Evolutionary conservation across 2,888 invertebrate species (phyloP), one percentile per base, ranked within the genome.

Genomic region (Andricus quercusramuli): DNA sequence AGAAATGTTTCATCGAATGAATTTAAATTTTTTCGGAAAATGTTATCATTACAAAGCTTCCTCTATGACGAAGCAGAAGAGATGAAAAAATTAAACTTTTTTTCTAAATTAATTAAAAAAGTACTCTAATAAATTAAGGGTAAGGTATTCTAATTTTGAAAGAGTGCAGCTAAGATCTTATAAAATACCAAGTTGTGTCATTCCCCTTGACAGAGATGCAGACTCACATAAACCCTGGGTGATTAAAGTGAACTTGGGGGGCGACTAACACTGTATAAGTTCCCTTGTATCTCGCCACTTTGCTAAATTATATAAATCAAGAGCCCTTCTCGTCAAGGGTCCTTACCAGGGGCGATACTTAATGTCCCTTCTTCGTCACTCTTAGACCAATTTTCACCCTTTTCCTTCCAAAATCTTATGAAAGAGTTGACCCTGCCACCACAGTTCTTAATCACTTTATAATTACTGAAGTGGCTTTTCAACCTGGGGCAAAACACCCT

Each of bases 261-360:
- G 87, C 89, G 86, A 89, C 88, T 89, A 89, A 90, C 89, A 84
- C 82, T 78, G 85, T 88, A 89, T 85, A 87, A 74, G 51, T 74
- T 74, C 74, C 74, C 74, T 74, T 37, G 86, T 85, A 86, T 86
- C 88, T 90, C 88, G 87, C 88, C 91, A 91, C 91, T 91, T 90
- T 90, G 89, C 90, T 90, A 91, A 91, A 91, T 91, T 91, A 91
- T 91, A 91, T 91, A 91, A 91, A 91, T 91, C 91, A 90, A 89
- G 86, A 86, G 85, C 88, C 89, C 89, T 89, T 89, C 74, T 74
- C 89, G 88, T 89, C 90, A 89, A 88, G 90, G 87, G 88, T 86
- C 88, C 85, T 88, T 88, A 84, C 86, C 85, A 86, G 86, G 29
- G 74, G 74, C 86, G 86, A 81, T 86, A 86, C 86, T 90, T 90